These are phyloP conservation scores for Ips nitidus DNA, from an alignment of 1,140 invertebrate species.

Conservation along the genomic window DNA sequence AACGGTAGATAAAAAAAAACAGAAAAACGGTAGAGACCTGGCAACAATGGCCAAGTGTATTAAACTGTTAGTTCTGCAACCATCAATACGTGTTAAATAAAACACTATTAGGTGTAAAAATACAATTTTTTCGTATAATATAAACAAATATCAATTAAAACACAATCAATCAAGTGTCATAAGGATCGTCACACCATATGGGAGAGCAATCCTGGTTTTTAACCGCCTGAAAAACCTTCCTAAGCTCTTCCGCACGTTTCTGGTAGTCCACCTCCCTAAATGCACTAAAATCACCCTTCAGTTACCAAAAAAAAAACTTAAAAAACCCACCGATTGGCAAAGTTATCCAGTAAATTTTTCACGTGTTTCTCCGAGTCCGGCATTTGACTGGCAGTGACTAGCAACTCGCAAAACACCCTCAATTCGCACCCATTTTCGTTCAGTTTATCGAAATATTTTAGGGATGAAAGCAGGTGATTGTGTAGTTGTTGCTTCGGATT, in stretches of 20 bases:
- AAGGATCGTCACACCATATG: constrained; percentile 7
- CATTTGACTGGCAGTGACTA: constrained; percentile 42
- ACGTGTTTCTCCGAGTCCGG: constrained; percentile 43
- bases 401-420: constrained; percentile 49
- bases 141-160: too few relatives aligned
- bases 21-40: too few relatives aligned
- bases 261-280: constrained; percentile 26
- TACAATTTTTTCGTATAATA: too few relatives aligned
- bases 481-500: constrained; percentile 32
- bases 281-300: not conserved
- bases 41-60: too few relatives aligned
- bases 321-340: constrained; percentile 44
- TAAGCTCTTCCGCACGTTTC: constrained; percentile 39
- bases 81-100: too few relatives aligned
- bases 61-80: too few relatives aligned
- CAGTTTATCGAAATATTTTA: constrained; percentile 40
- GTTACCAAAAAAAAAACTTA: not conserved
- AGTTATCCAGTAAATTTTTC: constrained; percentile 45
- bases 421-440: constrained; percentile 49
- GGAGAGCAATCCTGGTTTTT: constrained; percentile 37
- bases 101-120: too few relatives aligned
- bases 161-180: not conserved
- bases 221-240: constrained; percentile 42
- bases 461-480: constrained; percentile 38
- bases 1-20: too few relatives aligned